phyloP scores from a whole-genome alignment of 1,140 invertebrate genomes.

The Gryllus bimaculatus region DNA sequence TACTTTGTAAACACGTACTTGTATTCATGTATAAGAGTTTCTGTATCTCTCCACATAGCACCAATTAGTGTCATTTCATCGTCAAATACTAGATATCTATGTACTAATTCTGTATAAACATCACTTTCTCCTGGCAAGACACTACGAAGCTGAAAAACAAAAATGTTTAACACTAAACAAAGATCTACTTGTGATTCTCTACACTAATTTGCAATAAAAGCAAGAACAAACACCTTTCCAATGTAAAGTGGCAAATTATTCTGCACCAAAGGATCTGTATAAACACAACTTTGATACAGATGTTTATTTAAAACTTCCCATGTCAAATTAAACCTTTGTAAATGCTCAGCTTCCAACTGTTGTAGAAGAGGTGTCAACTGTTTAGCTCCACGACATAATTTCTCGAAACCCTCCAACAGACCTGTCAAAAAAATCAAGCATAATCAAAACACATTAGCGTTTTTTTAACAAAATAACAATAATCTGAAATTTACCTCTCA shows the following conservation, averaged over 20 bases:
- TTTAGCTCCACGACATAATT: constrained; percentile 44
- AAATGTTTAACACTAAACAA: neutral
- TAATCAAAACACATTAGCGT: neutral
- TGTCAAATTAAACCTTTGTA: constrained; percentile 47
- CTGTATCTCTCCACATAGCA: constrained; percentile 47
- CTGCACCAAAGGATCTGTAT: constrained; percentile 49
- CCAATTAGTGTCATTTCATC: constrained; percentile 52
- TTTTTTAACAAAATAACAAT: neutral
- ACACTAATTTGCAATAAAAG: neutral
- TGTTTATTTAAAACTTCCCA: constrained; percentile 55
- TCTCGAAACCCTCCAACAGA: constrained; percentile 50
- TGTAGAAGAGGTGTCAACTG: constrained; percentile 45
- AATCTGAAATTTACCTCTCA: constrained; percentile 33
- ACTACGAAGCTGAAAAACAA: constrained; percentile 34
- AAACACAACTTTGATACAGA: constrained; percentile 51
- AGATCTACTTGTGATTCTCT: neutral
- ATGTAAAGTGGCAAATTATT: constrained; percentile 45
- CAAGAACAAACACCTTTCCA: constrained; percentile 32
- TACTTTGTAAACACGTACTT: constrained; percentile 33
- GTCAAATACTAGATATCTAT: constrained; percentile 49
- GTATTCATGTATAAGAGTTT: constrained; percentile 49
- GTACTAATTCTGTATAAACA: constrained; percentile 42
- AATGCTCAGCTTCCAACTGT: constrained; percentile 44
- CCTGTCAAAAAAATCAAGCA: constrained; percentile 29
- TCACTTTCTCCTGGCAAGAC: constrained; percentile 37